These are phyloP conservation scores for Metopia argyrocephala DNA, from an alignment of 2,888 invertebrate species.

Conservation along the genomic window DNA sequence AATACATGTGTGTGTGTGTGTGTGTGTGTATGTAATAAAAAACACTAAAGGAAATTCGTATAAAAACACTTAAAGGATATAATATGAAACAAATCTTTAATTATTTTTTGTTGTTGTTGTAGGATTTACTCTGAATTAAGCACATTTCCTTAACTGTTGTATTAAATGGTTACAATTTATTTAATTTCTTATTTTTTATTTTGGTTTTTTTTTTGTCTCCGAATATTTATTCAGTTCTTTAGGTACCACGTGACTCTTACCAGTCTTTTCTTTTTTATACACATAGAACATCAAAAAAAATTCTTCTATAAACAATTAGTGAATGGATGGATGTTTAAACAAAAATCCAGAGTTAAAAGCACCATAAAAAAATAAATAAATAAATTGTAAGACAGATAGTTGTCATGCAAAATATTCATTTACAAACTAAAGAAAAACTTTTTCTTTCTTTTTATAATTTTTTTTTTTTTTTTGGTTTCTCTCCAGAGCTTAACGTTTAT, in stretches of 20 bases:
- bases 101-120: too few species aligned
- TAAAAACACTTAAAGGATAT: too few species aligned
- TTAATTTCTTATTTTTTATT: neutral
- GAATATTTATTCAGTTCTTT: neutral
- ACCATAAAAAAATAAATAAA: neutral
- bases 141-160: neutral
- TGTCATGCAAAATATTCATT: conserved; percentile 58
- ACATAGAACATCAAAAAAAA: conserved; percentile 32
- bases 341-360: neutral
- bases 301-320: conserved; percentile 43
- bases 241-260: neutral
- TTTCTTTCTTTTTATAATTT: neutral
- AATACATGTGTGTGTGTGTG: too few species aligned
- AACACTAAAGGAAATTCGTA: neutral
- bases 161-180: conserved; percentile 11
- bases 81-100: too few species aligned
- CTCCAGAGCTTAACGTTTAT: conserved; percentile 4
- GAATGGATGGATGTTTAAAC: conserved; percentile 13
- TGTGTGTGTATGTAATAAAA: neutral
- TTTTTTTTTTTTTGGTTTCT: neutral
- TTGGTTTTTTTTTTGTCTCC: neutral
- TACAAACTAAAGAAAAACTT: conserved; percentile 32
- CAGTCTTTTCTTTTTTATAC: neutral
- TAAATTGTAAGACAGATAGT: conserved; percentile 46
- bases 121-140: neutral